Evolutionary conservation across 2,113 vertebrate genomes (phyloP).

Genomic region (Pachycephala philippinensis): DNA sequence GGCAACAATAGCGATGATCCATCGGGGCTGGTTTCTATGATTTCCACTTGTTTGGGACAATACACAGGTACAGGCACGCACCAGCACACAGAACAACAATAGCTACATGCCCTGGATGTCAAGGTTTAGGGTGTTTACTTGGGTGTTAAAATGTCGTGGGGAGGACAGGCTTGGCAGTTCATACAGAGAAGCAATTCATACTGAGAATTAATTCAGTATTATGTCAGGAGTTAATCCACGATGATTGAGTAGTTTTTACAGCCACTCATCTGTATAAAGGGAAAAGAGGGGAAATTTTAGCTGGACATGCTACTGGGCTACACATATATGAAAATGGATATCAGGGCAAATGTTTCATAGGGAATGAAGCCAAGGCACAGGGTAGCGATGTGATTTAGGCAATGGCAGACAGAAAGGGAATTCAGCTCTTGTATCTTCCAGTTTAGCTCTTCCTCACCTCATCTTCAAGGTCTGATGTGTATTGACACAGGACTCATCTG

Average conservation of each 20-base stretch:
- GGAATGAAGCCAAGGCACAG: neutral
- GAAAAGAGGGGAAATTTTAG: neutral
- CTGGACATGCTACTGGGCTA: neutral
- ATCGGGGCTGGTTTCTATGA: neutral
- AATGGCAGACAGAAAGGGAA: neutral
- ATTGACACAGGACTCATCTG: neutral
- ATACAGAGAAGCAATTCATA: neutral
- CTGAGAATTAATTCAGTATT: neutral
- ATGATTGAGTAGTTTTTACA: neutral
- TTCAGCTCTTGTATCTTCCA: neutral
- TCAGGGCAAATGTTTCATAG: neutral
- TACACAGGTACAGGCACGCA: constrained; percentile 11
- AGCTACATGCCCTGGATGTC: neutral
- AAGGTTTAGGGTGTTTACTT: neutral
- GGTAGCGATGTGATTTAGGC: neutral
- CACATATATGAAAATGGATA: neutral
- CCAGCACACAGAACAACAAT: neutral
- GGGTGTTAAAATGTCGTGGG: neutral
- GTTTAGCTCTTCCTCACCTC: neutral
- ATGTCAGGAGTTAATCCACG: neutral
- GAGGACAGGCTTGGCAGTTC: neutral
- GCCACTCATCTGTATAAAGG: neutral
- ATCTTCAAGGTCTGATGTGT: neutral
- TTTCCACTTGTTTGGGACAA: constrained; percentile 4
- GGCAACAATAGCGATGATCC: constrained; percentile 65